Evolutionary conservation across 2,888 invertebrate species (phyloP), one percentile per base, ranked within the genome.

Genomic region (Ochropacha duplaris): DNA sequence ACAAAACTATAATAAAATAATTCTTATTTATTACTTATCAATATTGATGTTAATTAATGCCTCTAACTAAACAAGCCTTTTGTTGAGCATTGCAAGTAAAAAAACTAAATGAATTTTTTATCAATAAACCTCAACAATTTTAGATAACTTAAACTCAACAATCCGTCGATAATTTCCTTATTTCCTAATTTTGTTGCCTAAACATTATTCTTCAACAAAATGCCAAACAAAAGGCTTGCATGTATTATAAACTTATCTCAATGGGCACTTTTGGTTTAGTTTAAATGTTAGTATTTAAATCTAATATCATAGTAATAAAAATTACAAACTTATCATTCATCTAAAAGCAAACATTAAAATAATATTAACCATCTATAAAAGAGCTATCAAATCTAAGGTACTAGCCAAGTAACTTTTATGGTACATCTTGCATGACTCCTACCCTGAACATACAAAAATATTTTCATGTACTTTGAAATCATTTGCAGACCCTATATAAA

Each of bases 181-280:
- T 77, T 83, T 77, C 71, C 90, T 91, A 92, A 91, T 90, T 91
- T 91, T 90, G 88, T 88, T 76, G 88, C 92, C 92, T 92, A 91
- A 92, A 90, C 87, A 87, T 90, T 87, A 88, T 82, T 82, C 74
- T 72, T 86, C 78, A 89, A 90, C 89, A 87, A 90, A 83, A 88
- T 86, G 87, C 87, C 72, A 60, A 86, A 88, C 91, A 90, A 92
- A 90, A 89, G 89, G 86, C 88, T 90, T 86, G 90, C 81, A 82
- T 81, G 68, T 81, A 83, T 86, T 87, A 87, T 89, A 89, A 91
- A 92, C 92, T 93, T 91, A 92, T 91, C 86, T 92, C 92, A 92
- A 92, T 92, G 93, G 93, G 93, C 93, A 93, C 93, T 93, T 93
- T 93, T 92, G 93, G 93, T 93, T 93, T 91, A 92, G 84, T 92